A percentile compares a stretch with the other conserved stretches of the same genome.
These are phyloP conservation scores for Machimus atricapillus DNA, from an alignment of 2,888 invertebrate genomes.

Conservation along the genomic window DNA sequence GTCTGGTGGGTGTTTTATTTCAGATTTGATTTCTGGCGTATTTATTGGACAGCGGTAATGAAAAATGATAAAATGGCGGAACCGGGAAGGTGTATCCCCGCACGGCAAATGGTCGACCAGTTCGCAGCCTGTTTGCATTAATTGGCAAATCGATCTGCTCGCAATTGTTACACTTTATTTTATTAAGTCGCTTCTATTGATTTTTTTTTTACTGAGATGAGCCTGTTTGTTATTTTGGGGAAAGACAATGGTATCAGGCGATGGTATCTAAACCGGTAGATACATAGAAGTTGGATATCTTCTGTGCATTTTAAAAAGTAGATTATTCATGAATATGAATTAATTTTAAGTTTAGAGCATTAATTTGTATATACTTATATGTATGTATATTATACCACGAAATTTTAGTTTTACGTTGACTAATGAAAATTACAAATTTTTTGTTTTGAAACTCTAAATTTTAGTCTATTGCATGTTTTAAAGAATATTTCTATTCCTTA, in stretches of 20 bases:
- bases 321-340: too few relatives aligned
- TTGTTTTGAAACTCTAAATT: too few relatives aligned
- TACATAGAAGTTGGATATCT: too few relatives aligned
- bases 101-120: not conserved
- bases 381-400: too few relatives aligned
- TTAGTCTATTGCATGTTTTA: too few relatives aligned
- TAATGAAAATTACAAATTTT: too few relatives aligned
- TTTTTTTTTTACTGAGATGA: not conserved
- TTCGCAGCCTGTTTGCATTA: not conserved
- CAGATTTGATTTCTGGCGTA: constrained; percentile 44
- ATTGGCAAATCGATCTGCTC: not conserved
- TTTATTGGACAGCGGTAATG: constrained; percentile 46
- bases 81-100: not conserved
- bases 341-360: too few relatives aligned
- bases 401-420: too few relatives aligned
- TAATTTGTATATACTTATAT: too few relatives aligned
- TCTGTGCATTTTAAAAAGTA: too few relatives aligned
- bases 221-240: not conserved
- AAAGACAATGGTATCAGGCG: not conserved
- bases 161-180: not conserved
- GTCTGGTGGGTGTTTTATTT: constrained; percentile 46
- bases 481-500: too few relatives aligned
- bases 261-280: not conserved
- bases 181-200: not conserved
- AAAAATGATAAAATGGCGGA: constrained; percentile 42